Conservation (phyloP, 2,888 invertebrate species). For the Zhuqinia jingwanae region DNA sequence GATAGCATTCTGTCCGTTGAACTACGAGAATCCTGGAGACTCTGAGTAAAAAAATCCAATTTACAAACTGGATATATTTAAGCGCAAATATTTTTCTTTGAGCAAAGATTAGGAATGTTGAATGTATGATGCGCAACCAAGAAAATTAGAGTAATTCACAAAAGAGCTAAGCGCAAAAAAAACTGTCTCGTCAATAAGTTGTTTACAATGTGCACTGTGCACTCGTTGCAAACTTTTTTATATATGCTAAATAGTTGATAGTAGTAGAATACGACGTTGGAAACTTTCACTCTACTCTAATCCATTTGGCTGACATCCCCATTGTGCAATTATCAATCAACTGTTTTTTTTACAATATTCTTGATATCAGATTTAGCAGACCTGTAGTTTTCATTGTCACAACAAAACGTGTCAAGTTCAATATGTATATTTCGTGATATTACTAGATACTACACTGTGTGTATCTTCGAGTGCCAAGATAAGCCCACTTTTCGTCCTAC, state of each 20-base stretch:
- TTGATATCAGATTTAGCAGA: neutral
- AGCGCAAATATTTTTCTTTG: neutral
- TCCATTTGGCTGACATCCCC: neutral
- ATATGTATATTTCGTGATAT: neutral
- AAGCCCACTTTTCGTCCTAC: conserved; percentile 4
- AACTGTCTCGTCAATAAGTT: conserved; percentile 20
- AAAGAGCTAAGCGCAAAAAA: neutral
- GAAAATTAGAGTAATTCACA: neutral
- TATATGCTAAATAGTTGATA: too few relatives aligned
- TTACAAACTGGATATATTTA: neutral
- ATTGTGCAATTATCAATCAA: neutral
- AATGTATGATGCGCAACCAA: neutral
- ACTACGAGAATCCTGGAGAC: conserved; percentile 9
- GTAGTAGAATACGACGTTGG: too few relatives aligned
- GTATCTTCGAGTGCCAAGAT: neutral
- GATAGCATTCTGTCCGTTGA: conserved; percentile 61
- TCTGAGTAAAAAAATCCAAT: neutral
- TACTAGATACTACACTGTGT: too few relatives aligned
- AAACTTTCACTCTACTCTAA: conserved; percentile 15
- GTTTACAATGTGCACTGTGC: too few relatives aligned
- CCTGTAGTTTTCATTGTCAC: conserved; percentile 27
- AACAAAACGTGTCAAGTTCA: conserved; percentile 32
- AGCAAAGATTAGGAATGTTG: neutral
- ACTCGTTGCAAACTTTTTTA: too few relatives aligned
- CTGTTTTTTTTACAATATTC: neutral